phyloP scores from a whole-genome alignment of 2,113 vertebrate species.

The Coptodon rendalli region DNA sequence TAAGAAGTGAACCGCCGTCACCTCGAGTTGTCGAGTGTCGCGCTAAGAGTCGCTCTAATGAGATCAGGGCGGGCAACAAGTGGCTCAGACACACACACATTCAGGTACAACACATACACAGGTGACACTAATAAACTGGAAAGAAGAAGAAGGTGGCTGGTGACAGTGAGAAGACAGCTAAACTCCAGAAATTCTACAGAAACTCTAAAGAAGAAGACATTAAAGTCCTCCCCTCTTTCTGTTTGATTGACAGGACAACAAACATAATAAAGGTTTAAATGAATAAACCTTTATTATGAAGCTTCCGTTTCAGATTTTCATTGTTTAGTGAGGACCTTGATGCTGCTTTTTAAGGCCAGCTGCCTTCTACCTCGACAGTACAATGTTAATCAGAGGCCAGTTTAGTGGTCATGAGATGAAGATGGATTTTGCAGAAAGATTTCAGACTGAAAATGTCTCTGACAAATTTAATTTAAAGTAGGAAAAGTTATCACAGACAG shows the following conservation, averaged over 20 bases:
- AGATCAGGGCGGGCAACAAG: conserved; percentile 17
- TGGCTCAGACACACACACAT: background rate
- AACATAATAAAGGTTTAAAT: background rate
- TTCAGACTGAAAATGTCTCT: background rate
- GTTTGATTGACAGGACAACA: background rate
- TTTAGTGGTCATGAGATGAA: background rate
- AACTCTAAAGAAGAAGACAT: background rate
- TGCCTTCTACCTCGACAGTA: background rate
- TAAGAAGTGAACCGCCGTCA: conserved; percentile 24
- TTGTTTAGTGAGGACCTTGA: background rate
- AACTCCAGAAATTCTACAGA: background rate
- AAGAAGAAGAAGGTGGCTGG: background rate
- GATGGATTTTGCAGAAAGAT: background rate
- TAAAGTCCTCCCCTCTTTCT: background rate
- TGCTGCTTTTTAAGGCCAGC: background rate
- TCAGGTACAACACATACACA: background rate
- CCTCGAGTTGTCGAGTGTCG: conserved; percentile 41
- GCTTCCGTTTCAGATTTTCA: background rate
- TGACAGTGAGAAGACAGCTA: background rate
- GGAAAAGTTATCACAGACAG: background rate
- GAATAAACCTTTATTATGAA: background rate
- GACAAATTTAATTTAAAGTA: background rate
- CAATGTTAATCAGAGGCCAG: background rate
- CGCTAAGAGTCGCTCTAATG: conserved; percentile 34
- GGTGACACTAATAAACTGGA: background rate